Evolutionary conservation across 2,888 invertebrate species (phyloP), one percentile per base, ranked within the genome.

Genomic region (Drosophila buzzatii): DNA sequence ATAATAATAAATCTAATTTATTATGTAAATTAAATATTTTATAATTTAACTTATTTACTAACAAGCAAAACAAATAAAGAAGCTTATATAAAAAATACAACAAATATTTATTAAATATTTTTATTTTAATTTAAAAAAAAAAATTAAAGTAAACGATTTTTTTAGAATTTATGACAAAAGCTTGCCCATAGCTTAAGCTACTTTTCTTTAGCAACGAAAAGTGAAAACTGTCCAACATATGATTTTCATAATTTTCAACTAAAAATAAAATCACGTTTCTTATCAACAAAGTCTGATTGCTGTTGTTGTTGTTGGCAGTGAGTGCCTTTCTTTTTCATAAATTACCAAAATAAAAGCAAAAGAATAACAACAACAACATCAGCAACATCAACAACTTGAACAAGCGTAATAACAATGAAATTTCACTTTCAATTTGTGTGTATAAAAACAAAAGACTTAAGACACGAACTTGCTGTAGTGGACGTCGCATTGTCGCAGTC

Each of bases 191-290:
- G 55, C 12, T 8, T n/a, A 12, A 2, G 27, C 6, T 33, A 20
- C 45, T 27, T 4, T 37, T 41, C 41, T 53, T 80, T 82, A 82
- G 83, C 76, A 70, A n/a, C 66, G 70, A 76, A 89, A 84, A 87
- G 84, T 85, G 85, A 85, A 85, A 85, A 85, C 79, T 55, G 60
- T 60, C 41, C 45, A 65, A 69, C 70, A 64, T 81, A 76, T 81
- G 87, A 76, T 85, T 85, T 89, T 85, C 74, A 89, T 89, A 90
- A 90, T 85, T 85, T 85, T 67, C 68, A 74, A 78, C 76, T 88
- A 60, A 90, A 88, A 85, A 85, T 88, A 79, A 82, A 90, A 85
- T 85, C 89, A 86, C 85, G 90, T 90, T 90, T 82, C 90, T 85
- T 88, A 85, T 85, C 90, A 85, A 74, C 65, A 53, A 23, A 67